A percentile compares a stretch with the other conserved stretches of the same genome.
These are phyloP conservation scores for Schizothorax lantsangensis DNA, from an alignment of 2,797 vertebrate species.

Conservation along the genomic window DNA sequence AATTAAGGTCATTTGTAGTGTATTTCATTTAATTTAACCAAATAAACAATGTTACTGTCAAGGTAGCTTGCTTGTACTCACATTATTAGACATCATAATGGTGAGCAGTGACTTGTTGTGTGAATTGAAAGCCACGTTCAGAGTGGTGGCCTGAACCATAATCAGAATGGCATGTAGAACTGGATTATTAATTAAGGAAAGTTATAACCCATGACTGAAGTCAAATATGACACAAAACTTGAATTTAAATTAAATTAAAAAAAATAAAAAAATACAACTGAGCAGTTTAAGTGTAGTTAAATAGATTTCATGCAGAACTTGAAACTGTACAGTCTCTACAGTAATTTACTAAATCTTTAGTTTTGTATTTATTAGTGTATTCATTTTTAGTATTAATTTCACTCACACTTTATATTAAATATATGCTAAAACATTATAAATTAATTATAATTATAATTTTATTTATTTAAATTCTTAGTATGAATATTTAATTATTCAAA, in stretches of 20 bases:
- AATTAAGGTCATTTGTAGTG: background rate
- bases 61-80: slow-evolving; percentile 75
- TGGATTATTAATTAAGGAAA: slow-evolving; percentile 75
- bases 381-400: background rate
- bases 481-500: background rate
- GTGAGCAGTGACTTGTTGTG: slow-evolving; percentile 97
- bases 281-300: background rate
- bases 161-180: slow-evolving; percentile 97
- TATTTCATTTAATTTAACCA: background rate
- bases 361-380: background rate
- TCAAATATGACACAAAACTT: background rate
- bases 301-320: background rate
- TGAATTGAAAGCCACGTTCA: slow-evolving; percentile 97
- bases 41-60: background rate
- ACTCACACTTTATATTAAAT: background rate
- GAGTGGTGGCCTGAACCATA: slow-evolving; percentile 96
- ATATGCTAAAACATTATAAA: background rate
- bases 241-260: background rate
- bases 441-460: too few relatives aligned
- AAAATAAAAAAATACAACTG: background rate
- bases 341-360: background rate
- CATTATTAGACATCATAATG: slow-evolving; percentile 99
- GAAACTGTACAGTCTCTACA: background rate
- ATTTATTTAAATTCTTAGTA: background rate
- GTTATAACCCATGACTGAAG: background rate